Evolutionary conservation across 2,888 invertebrate species (phyloP), one percentile per base, ranked within the genome.

Genomic region (Lasioglossum malachurum): DNA sequence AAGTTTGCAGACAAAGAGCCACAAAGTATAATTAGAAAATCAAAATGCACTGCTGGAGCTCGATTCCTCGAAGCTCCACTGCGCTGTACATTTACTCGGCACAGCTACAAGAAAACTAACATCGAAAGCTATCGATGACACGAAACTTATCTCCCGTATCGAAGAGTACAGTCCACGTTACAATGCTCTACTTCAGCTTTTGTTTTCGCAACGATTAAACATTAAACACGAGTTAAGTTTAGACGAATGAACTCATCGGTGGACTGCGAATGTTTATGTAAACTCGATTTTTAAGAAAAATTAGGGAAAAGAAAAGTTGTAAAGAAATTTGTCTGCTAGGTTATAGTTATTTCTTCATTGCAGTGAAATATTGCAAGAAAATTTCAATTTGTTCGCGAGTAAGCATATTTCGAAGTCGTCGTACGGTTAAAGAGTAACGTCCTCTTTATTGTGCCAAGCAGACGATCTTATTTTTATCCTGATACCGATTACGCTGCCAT

Each of bases 391-490:
- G 35, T 8, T 67, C 19, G 38, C 14, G 44, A 72, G n/a, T 16
- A 46, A 60, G 41, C 57, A 64, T 80, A 69, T 71, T 67, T 46
- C 44, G 57, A 60, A 67, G 69, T 64, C 41, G 14, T 49, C n/a
- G 31, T 19, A 60, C 19, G 73, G 53, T 27, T 44, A 38, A 44
- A 84, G 89, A 82, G 78, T 90, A 91, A 89, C 72, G 89, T 82
- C 87, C 90, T 82, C 83, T 90, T 90, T 85, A 87, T 89, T 82
- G 80, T 71, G 79, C 84, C 86, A 79, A 75, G 82, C 76, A 76
- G 73, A 77, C 81, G 46, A 57, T 77, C 85, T 92, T 94, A 93
- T 94, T 94, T 94, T 94, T 92, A 91, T 87, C 92, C 86, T 75
- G 75, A 86, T 90, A 87, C 89, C 85, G 78, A 75, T 75, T 81